Conservation (phyloP, 2,888 invertebrate species). For the Ommatoiulus sabulosus region DNA sequence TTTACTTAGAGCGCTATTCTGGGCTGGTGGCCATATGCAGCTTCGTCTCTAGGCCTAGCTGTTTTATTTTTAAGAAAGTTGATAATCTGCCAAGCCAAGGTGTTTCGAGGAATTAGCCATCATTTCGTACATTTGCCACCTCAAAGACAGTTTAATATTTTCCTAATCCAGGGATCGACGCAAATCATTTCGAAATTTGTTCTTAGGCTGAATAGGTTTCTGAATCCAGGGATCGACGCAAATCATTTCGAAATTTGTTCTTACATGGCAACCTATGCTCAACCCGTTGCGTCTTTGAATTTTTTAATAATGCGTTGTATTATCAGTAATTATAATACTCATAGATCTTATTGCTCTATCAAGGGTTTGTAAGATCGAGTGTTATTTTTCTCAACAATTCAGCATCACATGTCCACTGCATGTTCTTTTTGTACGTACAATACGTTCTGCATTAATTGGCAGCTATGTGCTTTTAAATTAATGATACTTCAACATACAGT, state of each 20-base stretch:
- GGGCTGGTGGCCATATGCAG: not conserved
- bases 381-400: not conserved
- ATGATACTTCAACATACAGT: not conserved
- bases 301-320: not conserved
- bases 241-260: not conserved
- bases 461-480: not conserved
- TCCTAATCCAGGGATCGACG: not conserved
- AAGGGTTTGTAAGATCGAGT: not conserved
- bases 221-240: not conserved
- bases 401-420: not conserved
- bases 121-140: not conserved
- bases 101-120: conserved; percentile 5
- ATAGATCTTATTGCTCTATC: not conserved
- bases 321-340: not conserved
- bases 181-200: not conserved
- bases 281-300: too few species aligned
- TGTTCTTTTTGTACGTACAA: not conserved
- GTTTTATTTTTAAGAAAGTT: not conserved
- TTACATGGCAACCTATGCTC: too few species aligned
- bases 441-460: not conserved
- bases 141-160: not conserved
- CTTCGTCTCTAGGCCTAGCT: not conserved
- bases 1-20: not conserved
- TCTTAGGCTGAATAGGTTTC: not conserved
- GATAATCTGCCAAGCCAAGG: not conserved